A percentile compares a stretch with the other conserved stretches of the same genome.
These are phyloP conservation scores for Sorex fumeus DNA, from an alignment of 2,113 vertebrate species.

Conservation along the genomic window DNA sequence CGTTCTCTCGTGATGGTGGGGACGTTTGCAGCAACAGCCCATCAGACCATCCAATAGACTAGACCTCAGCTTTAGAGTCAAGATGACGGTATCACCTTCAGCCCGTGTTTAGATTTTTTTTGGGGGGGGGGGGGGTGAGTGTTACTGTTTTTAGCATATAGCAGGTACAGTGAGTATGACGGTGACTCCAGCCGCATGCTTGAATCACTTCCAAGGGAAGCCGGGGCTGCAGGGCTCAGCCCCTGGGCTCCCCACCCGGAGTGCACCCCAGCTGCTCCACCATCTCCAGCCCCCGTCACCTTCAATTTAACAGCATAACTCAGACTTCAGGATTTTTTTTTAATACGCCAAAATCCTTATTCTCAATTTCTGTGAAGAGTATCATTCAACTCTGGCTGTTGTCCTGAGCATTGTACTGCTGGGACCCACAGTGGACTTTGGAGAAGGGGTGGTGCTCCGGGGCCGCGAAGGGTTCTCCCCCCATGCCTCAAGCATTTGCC, in stretches of 20 bases:
- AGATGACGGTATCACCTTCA: background rate
- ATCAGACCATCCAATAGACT: background rate
- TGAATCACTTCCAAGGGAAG: no score
- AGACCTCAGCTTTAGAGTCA: conserved; percentile 19
- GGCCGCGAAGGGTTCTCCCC: background rate
- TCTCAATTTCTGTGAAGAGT: background rate
- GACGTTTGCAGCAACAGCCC: background rate
- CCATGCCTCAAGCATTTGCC: background rate
- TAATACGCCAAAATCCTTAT: background rate
- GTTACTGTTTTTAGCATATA: no score
- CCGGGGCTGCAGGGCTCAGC: no score
- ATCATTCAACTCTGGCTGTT: background rate
- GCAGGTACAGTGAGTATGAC: no score
- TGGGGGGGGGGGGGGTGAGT: no score
- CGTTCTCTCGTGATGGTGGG: background rate
- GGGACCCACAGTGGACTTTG: background rate
- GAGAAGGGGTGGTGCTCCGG: background rate
- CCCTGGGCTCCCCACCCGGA: no score
- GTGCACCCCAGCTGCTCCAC: background rate
- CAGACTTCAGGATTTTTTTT: conserved; percentile 6
- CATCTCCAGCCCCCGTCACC: conserved; percentile 28
- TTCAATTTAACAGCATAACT: conserved; percentile 16
- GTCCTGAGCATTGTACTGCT: background rate
- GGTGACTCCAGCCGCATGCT: no score
- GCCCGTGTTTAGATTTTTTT: no score